Conservation (phyloP, 2,888 invertebrate species). For the Plagiodera versicolora region DNA sequence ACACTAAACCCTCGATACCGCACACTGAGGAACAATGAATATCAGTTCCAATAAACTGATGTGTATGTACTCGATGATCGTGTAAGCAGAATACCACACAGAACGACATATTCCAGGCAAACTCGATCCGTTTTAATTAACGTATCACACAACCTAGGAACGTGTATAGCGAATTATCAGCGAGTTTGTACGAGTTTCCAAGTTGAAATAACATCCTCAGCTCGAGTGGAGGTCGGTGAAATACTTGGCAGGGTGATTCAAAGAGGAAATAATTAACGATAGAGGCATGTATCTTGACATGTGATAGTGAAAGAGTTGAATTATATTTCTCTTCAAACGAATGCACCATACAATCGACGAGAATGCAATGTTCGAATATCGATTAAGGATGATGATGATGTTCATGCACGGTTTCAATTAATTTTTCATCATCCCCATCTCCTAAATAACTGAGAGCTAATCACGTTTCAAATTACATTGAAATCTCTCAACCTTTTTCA, state of each 20-base stretch:
- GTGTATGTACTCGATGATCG: not conserved
- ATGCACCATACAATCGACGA: not conserved
- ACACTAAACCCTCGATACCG: too few species aligned
- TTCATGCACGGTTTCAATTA: too few species aligned
- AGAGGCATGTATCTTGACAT: not conserved
- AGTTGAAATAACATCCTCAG: not conserved
- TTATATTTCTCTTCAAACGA: too few species aligned
- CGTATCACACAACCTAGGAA: not conserved
- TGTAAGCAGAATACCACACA: not conserved
- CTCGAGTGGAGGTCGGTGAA: not conserved
- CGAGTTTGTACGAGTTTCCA: not conserved
- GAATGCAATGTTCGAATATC: too few species aligned
- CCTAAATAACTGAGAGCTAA: too few species aligned
- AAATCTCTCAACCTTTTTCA: too few species aligned
- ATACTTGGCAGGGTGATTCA: not conserved
- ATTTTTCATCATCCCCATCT: too few species aligned
- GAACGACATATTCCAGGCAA: not conserved
- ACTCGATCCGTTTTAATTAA: not conserved
- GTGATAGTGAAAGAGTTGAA: not conserved
- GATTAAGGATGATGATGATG: too few species aligned
- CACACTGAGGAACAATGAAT: not conserved
- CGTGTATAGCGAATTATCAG: not conserved
- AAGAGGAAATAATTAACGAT: slow-evolving; percentile 6
- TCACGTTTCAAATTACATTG: too few species aligned
- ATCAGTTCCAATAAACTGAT: not conserved